Evolutionary conservation across 2,888 invertebrate genomes (phyloP).

Genomic region (Macroteleia sp.): DNA sequence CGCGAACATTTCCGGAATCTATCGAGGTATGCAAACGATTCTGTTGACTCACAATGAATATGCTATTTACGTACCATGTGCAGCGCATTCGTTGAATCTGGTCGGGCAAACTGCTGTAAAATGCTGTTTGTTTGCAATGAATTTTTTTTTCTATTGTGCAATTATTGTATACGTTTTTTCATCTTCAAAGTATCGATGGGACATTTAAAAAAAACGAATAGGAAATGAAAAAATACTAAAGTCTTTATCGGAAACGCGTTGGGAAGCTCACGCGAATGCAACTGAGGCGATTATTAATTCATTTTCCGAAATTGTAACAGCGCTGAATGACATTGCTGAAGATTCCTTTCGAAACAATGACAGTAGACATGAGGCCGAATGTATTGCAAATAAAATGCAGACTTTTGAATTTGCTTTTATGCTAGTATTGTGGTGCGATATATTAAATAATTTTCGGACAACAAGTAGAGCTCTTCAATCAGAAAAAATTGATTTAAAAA

Average conservation of each 20-base stretch:
- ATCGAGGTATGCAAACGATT: slow-evolving; percentile 73
- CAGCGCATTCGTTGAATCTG: slow-evolving; percentile 58
- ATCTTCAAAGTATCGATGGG: slow-evolving; percentile 35
- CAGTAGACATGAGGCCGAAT: too few species aligned
- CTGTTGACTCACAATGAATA: slow-evolving; percentile 60
- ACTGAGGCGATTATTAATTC: too few species aligned
- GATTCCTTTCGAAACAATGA: too few species aligned
- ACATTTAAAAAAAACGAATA: slow-evolving; percentile 13
- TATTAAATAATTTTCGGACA: too few species aligned
- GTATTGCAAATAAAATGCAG: too few species aligned
- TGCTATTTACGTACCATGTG: slow-evolving; percentile 59
- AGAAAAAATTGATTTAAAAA: slow-evolving; percentile 22
- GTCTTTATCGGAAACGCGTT: too few species aligned
- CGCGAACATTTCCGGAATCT: slow-evolving; percentile 75
- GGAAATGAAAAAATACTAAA: too few species aligned
- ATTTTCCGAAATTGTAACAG: too few species aligned
- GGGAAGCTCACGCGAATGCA: too few species aligned
- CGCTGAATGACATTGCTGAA: too few species aligned
- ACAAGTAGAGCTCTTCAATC: slow-evolving; percentile 16
- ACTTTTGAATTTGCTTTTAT: too few species aligned
- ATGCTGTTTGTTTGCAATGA: slow-evolving; percentile 51
- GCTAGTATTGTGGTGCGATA: slow-evolving; percentile 20
- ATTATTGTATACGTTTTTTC: slow-evolving; percentile 32
- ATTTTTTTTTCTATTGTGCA: slow-evolving; percentile 45
- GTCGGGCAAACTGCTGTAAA: slow-evolving; percentile 61